Evolutionary conservation across 2,888 invertebrate genomes (phyloP).

Genomic region (Epicampocera succincta): DNA sequence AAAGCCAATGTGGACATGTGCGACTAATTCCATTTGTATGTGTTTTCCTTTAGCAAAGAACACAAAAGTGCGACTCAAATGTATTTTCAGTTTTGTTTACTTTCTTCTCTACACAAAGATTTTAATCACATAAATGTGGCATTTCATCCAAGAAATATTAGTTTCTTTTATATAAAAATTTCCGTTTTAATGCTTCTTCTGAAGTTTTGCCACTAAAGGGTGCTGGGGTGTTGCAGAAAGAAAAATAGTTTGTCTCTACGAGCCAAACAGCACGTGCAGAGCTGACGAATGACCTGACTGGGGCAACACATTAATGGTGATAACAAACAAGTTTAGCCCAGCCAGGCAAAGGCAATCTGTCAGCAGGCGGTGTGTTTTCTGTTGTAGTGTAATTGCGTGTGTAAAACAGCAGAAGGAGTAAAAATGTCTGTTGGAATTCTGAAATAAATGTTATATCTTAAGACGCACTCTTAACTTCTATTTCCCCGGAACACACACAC

Average conservation of each 20-base stretch:
- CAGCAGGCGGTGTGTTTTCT: slow-evolving; percentile 27
- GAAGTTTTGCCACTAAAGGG: slow-evolving; percentile 13
- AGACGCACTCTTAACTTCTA: slow-evolving; percentile 4
- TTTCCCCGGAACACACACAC: background rate
- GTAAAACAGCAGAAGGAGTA: slow-evolving; percentile 13
- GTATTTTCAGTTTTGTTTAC: slow-evolving; percentile 20
- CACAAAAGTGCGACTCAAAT: slow-evolving; percentile 38
- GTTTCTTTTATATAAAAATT: slow-evolving; percentile 26
- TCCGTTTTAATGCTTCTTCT: slow-evolving; percentile 43
- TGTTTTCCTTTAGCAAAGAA: slow-evolving; percentile 29
- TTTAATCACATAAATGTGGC: slow-evolving; percentile 63
- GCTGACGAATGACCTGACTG: slow-evolving; percentile 45
- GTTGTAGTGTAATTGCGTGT: slow-evolving; percentile 3
- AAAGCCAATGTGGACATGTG: slow-evolving; percentile 12
- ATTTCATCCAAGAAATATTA: slow-evolving; percentile 47
- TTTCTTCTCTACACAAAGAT: background rate
- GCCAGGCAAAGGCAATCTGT: slow-evolving; percentile 5
- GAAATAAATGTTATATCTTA: slow-evolving; percentile 53
- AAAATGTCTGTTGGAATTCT: slow-evolving; percentile 47
- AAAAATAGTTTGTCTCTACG: slow-evolving; percentile 9
- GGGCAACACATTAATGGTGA: slow-evolving; percentile 50
- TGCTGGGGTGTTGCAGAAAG: slow-evolving; percentile 20
- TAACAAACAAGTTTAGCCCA: slow-evolving; percentile 49
- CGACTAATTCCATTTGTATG: slow-evolving; percentile 30
- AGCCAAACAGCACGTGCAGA: slow-evolving; percentile 57